These are phyloP conservation scores for Cosmia trapezina DNA, from an alignment of 2,888 invertebrate species.

Conservation along the genomic window DNA sequence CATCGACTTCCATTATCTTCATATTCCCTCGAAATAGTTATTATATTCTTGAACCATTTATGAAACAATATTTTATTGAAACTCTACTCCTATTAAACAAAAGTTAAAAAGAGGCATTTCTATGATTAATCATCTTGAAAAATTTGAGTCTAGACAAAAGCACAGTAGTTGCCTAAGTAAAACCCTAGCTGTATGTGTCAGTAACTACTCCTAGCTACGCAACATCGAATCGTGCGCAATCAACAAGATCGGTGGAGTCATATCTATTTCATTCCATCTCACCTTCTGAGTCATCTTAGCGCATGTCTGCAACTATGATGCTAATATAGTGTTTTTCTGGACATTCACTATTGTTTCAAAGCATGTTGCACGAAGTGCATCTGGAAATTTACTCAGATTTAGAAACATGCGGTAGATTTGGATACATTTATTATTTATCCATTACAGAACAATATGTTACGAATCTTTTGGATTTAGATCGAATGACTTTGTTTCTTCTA, in stretches of 20 bases:
- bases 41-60: background rate
- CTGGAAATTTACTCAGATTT: conserved; percentile 20
- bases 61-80: background rate
- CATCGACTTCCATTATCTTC: background rate
- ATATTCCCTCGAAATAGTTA: background rate
- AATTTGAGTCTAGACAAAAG: background rate
- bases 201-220: conserved; percentile 18
- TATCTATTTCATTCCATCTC: conserved; percentile 30
- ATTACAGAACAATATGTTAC: background rate
- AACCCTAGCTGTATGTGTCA: conserved; percentile 7
- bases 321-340: background rate
- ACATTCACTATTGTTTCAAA: background rate
- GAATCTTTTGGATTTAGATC: background rate
- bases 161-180: background rate
- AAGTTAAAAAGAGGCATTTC: background rate
- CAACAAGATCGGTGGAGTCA: conserved; percentile 21
- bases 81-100: background rate
- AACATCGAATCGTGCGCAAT: conserved; percentile 44
- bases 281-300: conserved; percentile 6
- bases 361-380: conserved; percentile 21
- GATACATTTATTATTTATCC: background rate
- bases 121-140: background rate
- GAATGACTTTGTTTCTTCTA: background rate
- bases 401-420: conserved; percentile 15
- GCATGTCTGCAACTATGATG: conserved; percentile 6